These are phyloP conservation scores for Macrosoma leucophasiata DNA, from an alignment of 2,888 invertebrate genomes.

Conservation along the genomic window DNA sequence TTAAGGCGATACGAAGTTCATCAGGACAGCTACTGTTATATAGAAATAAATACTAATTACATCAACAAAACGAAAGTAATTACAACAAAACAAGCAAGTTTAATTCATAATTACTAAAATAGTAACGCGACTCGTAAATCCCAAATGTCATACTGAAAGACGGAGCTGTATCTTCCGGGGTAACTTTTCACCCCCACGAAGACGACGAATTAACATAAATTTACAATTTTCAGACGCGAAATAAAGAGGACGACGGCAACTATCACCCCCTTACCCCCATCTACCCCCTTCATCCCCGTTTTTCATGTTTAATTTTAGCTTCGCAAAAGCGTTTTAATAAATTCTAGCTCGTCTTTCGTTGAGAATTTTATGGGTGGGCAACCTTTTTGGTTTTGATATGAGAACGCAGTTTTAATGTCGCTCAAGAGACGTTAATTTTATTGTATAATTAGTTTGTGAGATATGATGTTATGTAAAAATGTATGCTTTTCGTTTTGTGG, in stretches of 20 bases:
- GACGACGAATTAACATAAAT: slow-evolving; percentile 75
- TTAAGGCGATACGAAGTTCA: no score
- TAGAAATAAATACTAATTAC: no score
- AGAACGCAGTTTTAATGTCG: slow-evolving; percentile 53
- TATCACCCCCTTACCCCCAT: slow-evolving; percentile 18
- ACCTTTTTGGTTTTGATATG: slow-evolving; percentile 60
- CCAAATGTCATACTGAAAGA: slow-evolving; percentile 9
- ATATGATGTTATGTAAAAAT: slow-evolving; percentile 30
- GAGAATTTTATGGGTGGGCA: slow-evolving; percentile 57
- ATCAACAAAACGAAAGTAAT: no score
- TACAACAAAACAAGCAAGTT: no score
- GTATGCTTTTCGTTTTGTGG: no score
- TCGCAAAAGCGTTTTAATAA: slow-evolving; percentile 73
- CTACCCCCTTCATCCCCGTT: slow-evolving; percentile 51
- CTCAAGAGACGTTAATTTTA: slow-evolving; percentile 62
- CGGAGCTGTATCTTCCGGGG: slow-evolving; percentile 30
- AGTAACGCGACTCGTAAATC: slow-evolving; percentile 14
- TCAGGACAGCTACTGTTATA: no score
- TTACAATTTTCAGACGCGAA: slow-evolving; percentile 70
- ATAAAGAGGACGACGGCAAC: slow-evolving; percentile 62
- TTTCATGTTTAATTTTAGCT: slow-evolving; percentile 77
- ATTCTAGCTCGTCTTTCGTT: slow-evolving; percentile 61
- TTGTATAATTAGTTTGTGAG: slow-evolving; percentile 61
- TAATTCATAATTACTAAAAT: no score
- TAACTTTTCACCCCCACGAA: slow-evolving; percentile 56